A percentile compares a stretch with the other conserved stretches of the same genome.
Evolutionary conservation across 2,797 vertebrate species (phyloP).

Genomic region (Notamacropus eugenii): DNA sequence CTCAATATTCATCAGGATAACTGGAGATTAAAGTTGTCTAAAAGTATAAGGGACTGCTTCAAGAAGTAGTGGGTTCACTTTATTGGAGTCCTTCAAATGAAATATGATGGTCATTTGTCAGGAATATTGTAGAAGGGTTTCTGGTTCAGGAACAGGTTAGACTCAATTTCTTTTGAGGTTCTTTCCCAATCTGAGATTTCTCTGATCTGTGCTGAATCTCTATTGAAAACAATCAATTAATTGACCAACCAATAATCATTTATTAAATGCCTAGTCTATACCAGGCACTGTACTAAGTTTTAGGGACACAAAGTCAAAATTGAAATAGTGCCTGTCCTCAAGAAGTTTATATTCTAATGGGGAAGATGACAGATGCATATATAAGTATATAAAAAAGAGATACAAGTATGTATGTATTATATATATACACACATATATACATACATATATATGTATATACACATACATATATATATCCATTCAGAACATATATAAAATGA

Average conservation of each 20-base stretch:
- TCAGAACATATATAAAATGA: background rate
- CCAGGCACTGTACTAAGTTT: background rate
- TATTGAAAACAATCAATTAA: background rate
- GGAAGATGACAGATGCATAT: background rate
- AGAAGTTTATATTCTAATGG: background rate
- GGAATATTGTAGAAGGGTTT: background rate
- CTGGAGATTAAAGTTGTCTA: background rate
- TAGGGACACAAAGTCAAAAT: background rate
- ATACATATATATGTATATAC: background rate
- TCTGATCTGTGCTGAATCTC: background rate
- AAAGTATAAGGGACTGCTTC: background rate
- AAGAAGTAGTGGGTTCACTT: background rate
- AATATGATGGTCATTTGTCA: background rate
- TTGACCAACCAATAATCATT: background rate
- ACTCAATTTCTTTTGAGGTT: too few relatives aligned
- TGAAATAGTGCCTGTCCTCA: background rate
- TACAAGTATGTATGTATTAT: background rate
- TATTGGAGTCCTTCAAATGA: background rate
- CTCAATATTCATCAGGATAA: too few relatives aligned
- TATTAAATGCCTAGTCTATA: too few relatives aligned
- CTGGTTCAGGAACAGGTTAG: background rate
- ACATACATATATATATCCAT: background rate
- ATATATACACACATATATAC: too few relatives aligned
- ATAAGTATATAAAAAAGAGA: background rate
- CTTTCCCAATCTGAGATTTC: too few relatives aligned